Base-by-base conservation (phyloP, 2,797 vertebrate genomes). In the Phataginus tricuspis region DNA sequence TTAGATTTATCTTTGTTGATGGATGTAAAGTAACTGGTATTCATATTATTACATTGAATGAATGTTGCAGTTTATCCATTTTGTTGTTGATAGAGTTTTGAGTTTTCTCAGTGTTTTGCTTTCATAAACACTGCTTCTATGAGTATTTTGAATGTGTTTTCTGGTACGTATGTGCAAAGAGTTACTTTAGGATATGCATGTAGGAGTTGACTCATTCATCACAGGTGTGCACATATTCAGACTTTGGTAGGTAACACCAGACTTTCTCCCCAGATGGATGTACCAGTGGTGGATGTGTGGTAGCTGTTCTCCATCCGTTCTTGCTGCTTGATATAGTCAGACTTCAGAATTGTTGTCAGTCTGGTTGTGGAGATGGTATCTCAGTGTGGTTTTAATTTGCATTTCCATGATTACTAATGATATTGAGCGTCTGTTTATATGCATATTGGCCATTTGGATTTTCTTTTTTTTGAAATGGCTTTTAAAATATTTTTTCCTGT, bases 81-180 rank as follows among this genome's bases (percentile, higher is more conserved):
- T 79, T 61, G 68, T 49, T 86, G 27, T 39, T 78, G 31, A 37
- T 72, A 21, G 55, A 61, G 27, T 75, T 85, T 55, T 63, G 49
- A 61, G 7, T 34, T 94, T 95, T 75, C 45, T 23, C 55, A 34
- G 1, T 23, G 15, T 72, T 91, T 82, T 66, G 7, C n/a, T 92
- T 95, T 74, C 37, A 59, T 75, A 57, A 57, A n/a, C n/a, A 57
- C 34, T 90, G n/a, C 18, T 86, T 27, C 77, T 87, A 0, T 79
- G 53, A 83, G n/a, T 84, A 49, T 84, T 90, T 86, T 74, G 61
- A 92, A 84, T 5, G 31, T 68, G 29, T 49, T 86, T 95, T 94
- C 69, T 51, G 39, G 89, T 63, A 57, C 15, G 49, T 18, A 10
- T 2, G 2, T 68, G n/a, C 21, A 79, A 42, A 68, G 59, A 63